These are phyloP conservation scores for Schizotus pectinicornis DNA, from an alignment of 2,888 invertebrate genomes.

Conservation along the genomic window DNA sequence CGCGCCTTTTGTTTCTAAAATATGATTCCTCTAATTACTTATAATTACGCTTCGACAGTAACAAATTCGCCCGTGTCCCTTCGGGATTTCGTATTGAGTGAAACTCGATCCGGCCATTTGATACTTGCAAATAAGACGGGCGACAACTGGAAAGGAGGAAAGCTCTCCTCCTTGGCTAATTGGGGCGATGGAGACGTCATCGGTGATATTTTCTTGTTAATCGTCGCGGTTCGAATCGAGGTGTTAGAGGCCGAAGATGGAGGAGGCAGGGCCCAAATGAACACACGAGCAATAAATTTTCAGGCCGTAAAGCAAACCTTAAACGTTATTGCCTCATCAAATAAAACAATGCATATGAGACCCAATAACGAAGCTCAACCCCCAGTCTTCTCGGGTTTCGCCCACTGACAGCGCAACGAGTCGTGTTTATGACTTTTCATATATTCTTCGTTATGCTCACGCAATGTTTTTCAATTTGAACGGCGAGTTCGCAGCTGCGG, in stretches of 20 bases:
- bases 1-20: conserved; percentile 50
- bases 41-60: conserved; percentile 48
- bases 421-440: conserved; percentile 52
- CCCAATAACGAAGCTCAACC: conserved; percentile 37
- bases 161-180: conserved; percentile 6
- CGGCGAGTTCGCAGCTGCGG: conserved; percentile 49
- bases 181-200: too few species aligned
- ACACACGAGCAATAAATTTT: conserved; percentile 42
- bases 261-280: conserved; percentile 6
- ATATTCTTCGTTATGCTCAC: conserved; percentile 46
- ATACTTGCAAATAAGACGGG: conserved; percentile 20
- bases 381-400: conserved; percentile 41
- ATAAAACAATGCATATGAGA: conserved; percentile 42
- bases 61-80: conserved; percentile 44
- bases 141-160: conserved; percentile 1
- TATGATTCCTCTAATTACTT: conserved; percentile 53
- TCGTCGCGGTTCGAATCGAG: too few species aligned
- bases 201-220: too few species aligned
- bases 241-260: background rate
- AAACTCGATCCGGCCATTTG: conserved; percentile 31
- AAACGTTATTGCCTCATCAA: conserved; percentile 42
- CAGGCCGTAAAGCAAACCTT: conserved; percentile 40
- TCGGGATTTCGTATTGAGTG: conserved; percentile 37
- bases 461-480: conserved; percentile 57
- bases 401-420: conserved; percentile 44